phyloP scores from a whole-genome alignment of 2,888 invertebrate genomes.

The Platycheirus albimanus region DNA sequence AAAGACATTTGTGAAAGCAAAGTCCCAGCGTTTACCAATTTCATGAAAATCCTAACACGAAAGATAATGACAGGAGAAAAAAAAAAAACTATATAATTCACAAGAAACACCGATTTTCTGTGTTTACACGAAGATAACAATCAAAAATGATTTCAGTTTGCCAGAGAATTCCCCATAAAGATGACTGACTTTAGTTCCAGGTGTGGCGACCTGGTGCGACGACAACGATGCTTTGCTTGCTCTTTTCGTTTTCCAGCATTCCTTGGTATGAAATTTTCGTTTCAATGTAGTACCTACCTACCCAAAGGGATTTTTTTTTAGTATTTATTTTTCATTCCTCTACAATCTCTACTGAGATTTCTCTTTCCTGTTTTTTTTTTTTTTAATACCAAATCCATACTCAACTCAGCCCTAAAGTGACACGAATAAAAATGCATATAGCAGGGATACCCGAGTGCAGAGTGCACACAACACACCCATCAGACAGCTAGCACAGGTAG shows the following conservation, averaged over 20 bases:
- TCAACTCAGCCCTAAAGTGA: slow-evolving; percentile 10
- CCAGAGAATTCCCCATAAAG: slow-evolving; percentile 56
- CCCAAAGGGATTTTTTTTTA: slow-evolving; percentile 15
- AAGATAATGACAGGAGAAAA: background rate
- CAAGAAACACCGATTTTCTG: slow-evolving; percentile 36
- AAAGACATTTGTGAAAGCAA: no score
- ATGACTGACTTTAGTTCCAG: slow-evolving; percentile 60
- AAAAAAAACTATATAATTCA: slow-evolving; percentile 38
- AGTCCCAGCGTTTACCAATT: no score
- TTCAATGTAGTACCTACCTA: no score
- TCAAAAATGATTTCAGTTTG: slow-evolving; percentile 61
- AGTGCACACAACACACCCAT: slow-evolving; percentile 23
- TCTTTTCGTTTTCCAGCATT: slow-evolving; percentile 45
- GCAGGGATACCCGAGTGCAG: slow-evolving; percentile 58
- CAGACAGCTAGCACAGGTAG: no score
- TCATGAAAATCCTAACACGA: background rate
- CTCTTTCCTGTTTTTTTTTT: slow-evolving; percentile 34
- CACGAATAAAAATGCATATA: slow-evolving; percentile 9
- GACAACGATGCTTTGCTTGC: slow-evolving; percentile 19
- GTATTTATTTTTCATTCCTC: slow-evolving; percentile 26
- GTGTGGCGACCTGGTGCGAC: slow-evolving; percentile 31
- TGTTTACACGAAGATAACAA: slow-evolving; percentile 65
- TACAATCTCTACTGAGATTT: slow-evolving; percentile 54
- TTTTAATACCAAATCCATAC: background rate
- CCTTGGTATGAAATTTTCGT: slow-evolving; percentile 25